Evolutionary conservation across 2,797 vertebrate species (phyloP).

Genomic region (Anabacerthia variegaticeps): DNA sequence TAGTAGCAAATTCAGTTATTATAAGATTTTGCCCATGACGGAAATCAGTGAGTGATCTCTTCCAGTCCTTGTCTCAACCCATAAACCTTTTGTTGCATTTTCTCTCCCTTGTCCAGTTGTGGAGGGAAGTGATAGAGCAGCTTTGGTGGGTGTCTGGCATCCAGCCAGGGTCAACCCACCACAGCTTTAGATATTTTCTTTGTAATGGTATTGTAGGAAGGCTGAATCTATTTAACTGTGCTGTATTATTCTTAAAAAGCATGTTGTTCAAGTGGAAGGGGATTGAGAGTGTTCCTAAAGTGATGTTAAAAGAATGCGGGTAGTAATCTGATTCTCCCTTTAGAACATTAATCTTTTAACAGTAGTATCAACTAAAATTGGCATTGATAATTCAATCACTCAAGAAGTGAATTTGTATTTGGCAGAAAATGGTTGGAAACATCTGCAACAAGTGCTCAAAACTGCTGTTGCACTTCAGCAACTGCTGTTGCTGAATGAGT

Average conservation of each 20-base stretch:
- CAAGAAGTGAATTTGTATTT: conserved; percentile 15
- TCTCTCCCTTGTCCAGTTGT: background rate
- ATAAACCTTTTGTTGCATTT: background rate
- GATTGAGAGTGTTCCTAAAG: background rate
- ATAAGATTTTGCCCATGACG: fast-evolving
- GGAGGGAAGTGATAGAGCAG: background rate
- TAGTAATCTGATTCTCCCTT: background rate
- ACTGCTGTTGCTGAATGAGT: background rate
- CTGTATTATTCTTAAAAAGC: background rate
- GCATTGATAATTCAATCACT: conserved; percentile 39
- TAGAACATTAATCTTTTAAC: conserved; percentile 35
- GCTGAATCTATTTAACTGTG: background rate
- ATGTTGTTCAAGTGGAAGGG: background rate
- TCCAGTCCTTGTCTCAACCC: background rate
- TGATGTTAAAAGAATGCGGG: background rate
- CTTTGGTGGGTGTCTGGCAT: background rate
- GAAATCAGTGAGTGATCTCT: background rate
- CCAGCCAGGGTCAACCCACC: background rate
- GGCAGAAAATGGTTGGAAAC: background rate
- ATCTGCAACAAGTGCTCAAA: conserved; percentile 13
- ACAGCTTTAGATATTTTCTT: background rate
- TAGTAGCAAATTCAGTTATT: background rate
- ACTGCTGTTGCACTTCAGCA: background rate
- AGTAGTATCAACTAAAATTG: conserved; percentile 17
- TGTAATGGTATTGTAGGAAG: background rate